These are phyloP conservation scores for Gibbula magus DNA, from an alignment of 2,888 invertebrate species.

Conservation along the genomic window DNA sequence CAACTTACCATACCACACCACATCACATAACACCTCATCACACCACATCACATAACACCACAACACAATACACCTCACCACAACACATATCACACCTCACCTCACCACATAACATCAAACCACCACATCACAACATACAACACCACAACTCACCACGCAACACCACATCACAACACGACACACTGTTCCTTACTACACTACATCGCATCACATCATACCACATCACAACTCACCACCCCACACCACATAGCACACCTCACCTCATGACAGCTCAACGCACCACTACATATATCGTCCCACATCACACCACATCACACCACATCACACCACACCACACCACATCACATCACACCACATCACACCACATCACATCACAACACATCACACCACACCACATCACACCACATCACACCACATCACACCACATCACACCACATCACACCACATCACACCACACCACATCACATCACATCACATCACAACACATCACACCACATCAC, in stretches of 20 bases:
- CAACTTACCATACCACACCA: no score
- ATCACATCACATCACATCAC: not conserved
- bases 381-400: not conserved
- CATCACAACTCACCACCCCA: not conserved
- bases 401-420: not conserved
- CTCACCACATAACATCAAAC: no score
- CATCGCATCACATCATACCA: not conserved
- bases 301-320: not conserved
- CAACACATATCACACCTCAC: no score
- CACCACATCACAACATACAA: not conserved
- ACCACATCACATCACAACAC: not conserved
- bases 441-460: not conserved
- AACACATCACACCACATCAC: not conserved
- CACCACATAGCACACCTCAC: not conserved
- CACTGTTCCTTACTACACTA: not conserved
- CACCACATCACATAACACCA: no score
- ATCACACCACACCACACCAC: not conserved
- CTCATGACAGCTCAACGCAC: no score
- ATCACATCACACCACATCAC: not conserved
- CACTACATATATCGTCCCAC: not conserved
- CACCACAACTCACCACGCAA: not conserved
- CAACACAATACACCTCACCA: no score
- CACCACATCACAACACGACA: not conserved
- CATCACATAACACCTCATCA: no score
- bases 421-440: not conserved